These are phyloP conservation scores for Anthopleura sola DNA, from an alignment of 64 coral and sea anemone species.

Conservation along the genomic window DNA sequence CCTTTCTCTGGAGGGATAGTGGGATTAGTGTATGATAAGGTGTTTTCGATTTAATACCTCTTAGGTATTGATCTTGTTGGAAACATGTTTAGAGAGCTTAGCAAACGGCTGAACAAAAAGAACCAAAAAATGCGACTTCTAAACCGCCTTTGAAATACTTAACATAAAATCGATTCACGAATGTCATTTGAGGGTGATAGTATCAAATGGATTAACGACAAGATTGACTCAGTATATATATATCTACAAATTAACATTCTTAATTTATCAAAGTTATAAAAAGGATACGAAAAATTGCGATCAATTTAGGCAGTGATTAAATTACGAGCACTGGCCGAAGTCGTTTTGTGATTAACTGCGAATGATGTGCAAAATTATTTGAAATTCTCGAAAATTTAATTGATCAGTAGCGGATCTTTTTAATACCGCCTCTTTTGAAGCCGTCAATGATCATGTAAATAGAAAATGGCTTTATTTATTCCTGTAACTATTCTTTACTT, in stretches of 20 bases:
- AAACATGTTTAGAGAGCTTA: not conserved
- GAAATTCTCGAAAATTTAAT: conserved; percentile 6
- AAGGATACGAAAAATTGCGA: too few species aligned
- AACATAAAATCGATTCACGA: not conserved
- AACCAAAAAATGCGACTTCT: not conserved
- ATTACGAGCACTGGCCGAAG: not conserved
- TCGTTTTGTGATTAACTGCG: not conserved
- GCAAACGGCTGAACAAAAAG: not conserved
- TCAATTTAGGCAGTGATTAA: not conserved
- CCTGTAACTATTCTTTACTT: not conserved
- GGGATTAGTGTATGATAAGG: not conserved
- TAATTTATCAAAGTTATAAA: not conserved
- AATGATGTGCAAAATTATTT: not conserved
- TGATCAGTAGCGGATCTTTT: not conserved
- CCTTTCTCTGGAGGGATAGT: not conserved
- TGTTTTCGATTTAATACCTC: conserved; percentile 2
- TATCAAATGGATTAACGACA: not conserved
- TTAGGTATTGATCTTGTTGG: not conserved
- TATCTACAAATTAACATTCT: not conserved
- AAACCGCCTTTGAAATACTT: not conserved
- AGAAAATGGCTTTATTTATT: not conserved
- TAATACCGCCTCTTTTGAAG: conserved; percentile 13
- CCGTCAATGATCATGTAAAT: conserved; percentile 11
- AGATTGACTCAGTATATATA: not conserved
- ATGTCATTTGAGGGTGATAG: not conserved